Base-by-base conservation (phyloP, 2,113 vertebrate genomes). In the Chaetorhynchus papuensis region DNA sequence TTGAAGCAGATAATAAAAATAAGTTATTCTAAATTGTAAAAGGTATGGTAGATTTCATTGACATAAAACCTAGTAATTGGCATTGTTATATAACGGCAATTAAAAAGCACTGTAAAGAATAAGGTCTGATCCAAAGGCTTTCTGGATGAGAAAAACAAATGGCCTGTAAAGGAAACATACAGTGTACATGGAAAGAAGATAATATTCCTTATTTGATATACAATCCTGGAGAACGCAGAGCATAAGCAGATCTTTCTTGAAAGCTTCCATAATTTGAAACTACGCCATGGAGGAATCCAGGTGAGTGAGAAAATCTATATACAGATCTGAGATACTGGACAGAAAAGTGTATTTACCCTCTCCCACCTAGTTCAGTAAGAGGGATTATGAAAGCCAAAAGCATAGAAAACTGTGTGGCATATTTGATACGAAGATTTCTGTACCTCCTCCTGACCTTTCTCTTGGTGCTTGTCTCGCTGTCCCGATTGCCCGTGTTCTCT, bases 11-110 rank as follows among this genome's bases (percentile, higher is more conserved):
- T 45, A 59, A 93, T 77, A 72, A 89, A 79, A 92, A 37, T 49
- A 52, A n/a, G 28, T 93, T 80, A 57, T 70, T 94, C 52, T 85
- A 57, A 93, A 86, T 50, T 35, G 63, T 47, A 93, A 89, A 90
- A 94, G 11, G 41, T 17, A 41, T 9, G 64, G 44, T 72, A 56
- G 35, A 72, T 94, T 92, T 91, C n/a, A 65, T 44, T 94, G 83
- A 49, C 37, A 77, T 45, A 96, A 93, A 81, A 3, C 6, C 68
- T 60, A 56, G 59, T 89, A 85, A 94, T 18, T 96, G 66, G 8
- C 54, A 28, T 84, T 74, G 52, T 42, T 77, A 44, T 45, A 82
- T 65, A 64, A n/a, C 65, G 68, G 41, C 33, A 89, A 64, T 90
- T 92, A 91, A 87, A 84, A 96, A 81, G 19, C 64, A 56, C 28